These are phyloP conservation scores for Drosophila infuscata DNA, from an alignment of 2,888 invertebrate species.

Conservation along the genomic window DNA sequence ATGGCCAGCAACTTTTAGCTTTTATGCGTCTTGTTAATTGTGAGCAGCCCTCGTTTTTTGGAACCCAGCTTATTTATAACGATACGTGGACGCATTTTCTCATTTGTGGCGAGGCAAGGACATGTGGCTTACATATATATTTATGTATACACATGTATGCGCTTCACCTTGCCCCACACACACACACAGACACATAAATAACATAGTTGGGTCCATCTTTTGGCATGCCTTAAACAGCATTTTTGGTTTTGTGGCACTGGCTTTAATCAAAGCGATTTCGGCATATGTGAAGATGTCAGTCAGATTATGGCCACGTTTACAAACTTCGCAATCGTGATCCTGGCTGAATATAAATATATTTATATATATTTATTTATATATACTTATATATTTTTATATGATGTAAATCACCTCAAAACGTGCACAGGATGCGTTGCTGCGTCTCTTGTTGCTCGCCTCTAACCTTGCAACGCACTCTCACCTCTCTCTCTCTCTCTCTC, in stretches of 20 bases:
- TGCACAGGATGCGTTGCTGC: slow-evolving; percentile 44
- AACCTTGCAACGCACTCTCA: slow-evolving; percentile 12
- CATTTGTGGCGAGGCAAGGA: slow-evolving; percentile 51
- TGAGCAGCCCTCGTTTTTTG: slow-evolving; percentile 27
- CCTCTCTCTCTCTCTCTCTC: not conserved
- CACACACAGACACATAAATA: not conserved
- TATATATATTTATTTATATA: not conserved
- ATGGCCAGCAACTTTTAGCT: not conserved
- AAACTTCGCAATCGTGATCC: slow-evolving; percentile 32
- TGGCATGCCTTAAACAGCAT: slow-evolving; percentile 31
- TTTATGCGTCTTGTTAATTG: not conserved
- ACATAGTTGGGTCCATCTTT: slow-evolving; percentile 28
- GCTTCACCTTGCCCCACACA: slow-evolving; percentile 63
- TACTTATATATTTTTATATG: not conserved
- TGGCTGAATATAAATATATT: not conserved
- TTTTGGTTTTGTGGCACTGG: slow-evolving; percentile 10
- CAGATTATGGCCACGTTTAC: slow-evolving; percentile 31
- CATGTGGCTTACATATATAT: slow-evolving; percentile 34
- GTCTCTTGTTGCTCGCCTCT: not conserved
- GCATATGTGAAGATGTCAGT: slow-evolving; percentile 2
- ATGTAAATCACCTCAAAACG: slow-evolving; percentile 13
- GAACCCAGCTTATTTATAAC: slow-evolving; percentile 16
- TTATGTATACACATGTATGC: slow-evolving; percentile 15
- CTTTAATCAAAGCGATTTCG: slow-evolving; percentile 58
- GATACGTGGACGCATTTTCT: slow-evolving; percentile 30